phyloP scores from a whole-genome alignment of 2,797 vertebrate species.

The Vultur gryphus region DNA sequence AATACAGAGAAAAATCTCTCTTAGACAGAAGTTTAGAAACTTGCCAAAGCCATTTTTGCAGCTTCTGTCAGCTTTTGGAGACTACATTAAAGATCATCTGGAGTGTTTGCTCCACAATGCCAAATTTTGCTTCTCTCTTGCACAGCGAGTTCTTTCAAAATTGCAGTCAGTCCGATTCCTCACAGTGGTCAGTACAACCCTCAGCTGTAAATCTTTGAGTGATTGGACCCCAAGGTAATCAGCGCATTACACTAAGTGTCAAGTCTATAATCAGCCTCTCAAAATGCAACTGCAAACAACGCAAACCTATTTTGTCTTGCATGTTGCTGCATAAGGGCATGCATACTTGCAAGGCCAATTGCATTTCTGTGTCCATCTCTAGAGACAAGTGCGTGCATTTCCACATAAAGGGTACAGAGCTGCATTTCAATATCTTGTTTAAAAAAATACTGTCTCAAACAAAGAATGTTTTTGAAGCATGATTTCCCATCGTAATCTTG shows the following conservation, averaged over 20 bases:
- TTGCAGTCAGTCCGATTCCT: not conserved
- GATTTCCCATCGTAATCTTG: not conserved
- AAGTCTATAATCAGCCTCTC: not conserved
- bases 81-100: slow-evolving; percentile 50
- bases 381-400: not conserved
- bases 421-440: not conserved
- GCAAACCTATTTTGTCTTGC: not conserved
- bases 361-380: not conserved
- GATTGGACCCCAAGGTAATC: not conserved
- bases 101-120: slow-evolving; percentile 19
- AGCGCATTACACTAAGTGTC: not conserved
- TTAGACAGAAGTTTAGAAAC: slow-evolving; percentile 52
- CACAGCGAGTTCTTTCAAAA: not conserved
- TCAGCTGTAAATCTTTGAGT: not conserved
- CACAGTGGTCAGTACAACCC: not conserved
- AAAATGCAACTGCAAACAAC: slow-evolving; percentile 22
- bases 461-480: not conserved
- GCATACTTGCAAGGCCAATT: accelerated
- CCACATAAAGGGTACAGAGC: not conserved
- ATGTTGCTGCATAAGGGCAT: not conserved
- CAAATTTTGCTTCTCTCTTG: slow-evolving; percentile 10
- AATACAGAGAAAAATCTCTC: slow-evolving; percentile 38
- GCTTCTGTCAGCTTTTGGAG: slow-evolving; percentile 59
- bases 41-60: slow-evolving; percentile 56
- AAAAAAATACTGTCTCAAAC: not conserved